These are phyloP conservation scores for Pseudanteris insignis DNA, from an alignment of 2,888 invertebrate genomes.

Conservation along the genomic window DNA sequence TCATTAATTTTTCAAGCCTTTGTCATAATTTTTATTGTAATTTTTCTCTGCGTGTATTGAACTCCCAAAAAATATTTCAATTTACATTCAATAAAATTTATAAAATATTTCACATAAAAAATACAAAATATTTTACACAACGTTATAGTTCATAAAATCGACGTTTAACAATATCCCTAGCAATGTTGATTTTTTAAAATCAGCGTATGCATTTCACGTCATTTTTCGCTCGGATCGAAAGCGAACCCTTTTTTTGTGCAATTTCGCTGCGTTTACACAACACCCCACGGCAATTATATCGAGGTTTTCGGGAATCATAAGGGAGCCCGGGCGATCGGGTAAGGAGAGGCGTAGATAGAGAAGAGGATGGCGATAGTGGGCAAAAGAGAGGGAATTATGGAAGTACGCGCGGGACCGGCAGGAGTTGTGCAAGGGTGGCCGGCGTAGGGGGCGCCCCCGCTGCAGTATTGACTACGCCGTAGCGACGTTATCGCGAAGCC, in stretches of 20 bases:
- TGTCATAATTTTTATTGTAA: no score
- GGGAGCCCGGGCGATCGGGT: slow-evolving; percentile 20
- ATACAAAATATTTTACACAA: no score
- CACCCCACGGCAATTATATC: slow-evolving; percentile 53
- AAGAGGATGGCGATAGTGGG: slow-evolving; percentile 1
- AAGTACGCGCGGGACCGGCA: slow-evolving; percentile 33
- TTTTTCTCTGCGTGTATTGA: no score
- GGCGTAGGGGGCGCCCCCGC: slow-evolving; percentile 43
- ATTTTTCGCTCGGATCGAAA: slow-evolving; percentile 5
- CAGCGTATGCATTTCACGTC: not conserved
- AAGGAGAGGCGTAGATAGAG: slow-evolving; percentile 2
- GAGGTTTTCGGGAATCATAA: slow-evolving; percentile 37
- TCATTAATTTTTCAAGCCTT: no score
- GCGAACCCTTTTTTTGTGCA: slow-evolving; percentile 30
- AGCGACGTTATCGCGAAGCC: slow-evolving; percentile 49
- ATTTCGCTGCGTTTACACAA: slow-evolving; percentile 49
- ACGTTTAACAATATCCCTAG: no score
- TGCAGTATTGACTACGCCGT: slow-evolving; percentile 59
- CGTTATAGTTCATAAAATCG: no score
- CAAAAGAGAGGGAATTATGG: not conserved
- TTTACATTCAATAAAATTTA: no score
- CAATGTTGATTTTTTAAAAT: no score
- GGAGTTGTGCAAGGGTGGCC: slow-evolving; percentile 38
- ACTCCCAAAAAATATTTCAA: no score
- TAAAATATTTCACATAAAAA: no score